Evolutionary conservation across 2,113 vertebrate species (phyloP).

Genomic region (Nymphicus hollandicus): DNA sequence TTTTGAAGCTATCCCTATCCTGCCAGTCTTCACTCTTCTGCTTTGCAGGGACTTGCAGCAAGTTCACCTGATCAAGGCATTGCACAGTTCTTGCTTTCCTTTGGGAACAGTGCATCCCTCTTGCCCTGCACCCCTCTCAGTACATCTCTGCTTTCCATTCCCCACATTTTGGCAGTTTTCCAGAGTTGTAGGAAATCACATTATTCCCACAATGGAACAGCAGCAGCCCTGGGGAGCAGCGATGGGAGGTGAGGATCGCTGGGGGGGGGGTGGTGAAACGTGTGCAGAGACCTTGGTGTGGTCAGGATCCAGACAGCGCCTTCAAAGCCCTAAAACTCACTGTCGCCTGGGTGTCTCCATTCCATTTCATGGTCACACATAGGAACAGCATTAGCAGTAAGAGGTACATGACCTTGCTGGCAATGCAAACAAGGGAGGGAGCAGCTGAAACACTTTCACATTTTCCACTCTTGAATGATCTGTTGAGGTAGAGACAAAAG

Average conservation of each 20-base stretch:
- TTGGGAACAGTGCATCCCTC: not conserved
- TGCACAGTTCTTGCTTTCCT: not conserved
- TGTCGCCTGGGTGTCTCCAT: not conserved
- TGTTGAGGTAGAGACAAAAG: not conserved
- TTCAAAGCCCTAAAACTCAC: not conserved
- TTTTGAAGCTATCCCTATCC: not conserved
- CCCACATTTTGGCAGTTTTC: not conserved
- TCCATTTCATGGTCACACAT: not conserved
- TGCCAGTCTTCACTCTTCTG: not conserved
- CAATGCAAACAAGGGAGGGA: not conserved
- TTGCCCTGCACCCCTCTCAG: not conserved
- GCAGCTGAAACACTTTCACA: not conserved
- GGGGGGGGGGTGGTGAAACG: fast-evolving
- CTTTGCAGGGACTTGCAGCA: not conserved
- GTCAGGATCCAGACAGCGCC: not conserved
- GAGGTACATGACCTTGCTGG: not conserved
- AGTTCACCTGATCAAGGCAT: not conserved
- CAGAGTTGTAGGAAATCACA: not conserved
- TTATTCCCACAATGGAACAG: fast-evolving
- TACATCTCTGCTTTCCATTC: not conserved
- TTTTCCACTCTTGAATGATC: not conserved
- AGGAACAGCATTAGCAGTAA: not conserved
- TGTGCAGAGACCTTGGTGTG: not conserved
- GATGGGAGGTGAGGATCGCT: fast-evolving
- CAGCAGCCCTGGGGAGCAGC: not conserved